Evolutionary conservation across 2,888 invertebrate species (phyloP), one percentile per base, ranked within the genome.

Genomic region (Machimus atricapillus): DNA sequence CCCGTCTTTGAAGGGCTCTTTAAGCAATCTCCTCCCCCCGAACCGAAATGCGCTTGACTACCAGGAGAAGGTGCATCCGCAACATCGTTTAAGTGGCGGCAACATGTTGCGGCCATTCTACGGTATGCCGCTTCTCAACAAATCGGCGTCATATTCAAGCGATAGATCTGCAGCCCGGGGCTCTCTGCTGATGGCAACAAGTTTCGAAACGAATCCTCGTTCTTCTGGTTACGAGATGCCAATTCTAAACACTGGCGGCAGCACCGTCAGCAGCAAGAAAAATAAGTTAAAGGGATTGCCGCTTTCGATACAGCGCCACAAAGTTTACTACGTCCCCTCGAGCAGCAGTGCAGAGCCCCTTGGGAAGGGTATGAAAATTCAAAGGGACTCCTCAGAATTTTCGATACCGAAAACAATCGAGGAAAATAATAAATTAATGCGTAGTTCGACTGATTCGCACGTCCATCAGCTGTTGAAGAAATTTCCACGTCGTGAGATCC

Each of bases 241-340:
- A 23, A 66, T n/a, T 27, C 40, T 2, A 2, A 40, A 40, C 12
- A 40, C 40, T 40, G 12, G 8, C 40, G 12, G 40, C 12, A 12
- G 40, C 40, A 40, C 40, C 2, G 1, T 40, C 43, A 27, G 5
- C 31, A 27, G 5, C n/a, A 58, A 77, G 12, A 56, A 40, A 14
- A 56, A 6, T 14, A 87, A 83, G 19, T 16, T 83, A 4, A 86
- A 86, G 76, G 77, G 76, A 3, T 58, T 34, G 0, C 77, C 86
- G 4, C 56, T 86, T 8, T 86, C 86, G 6, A 16, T n/a, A 5
- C 58, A 88, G 14, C 88, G 88, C 0, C 86, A 73, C n/a, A 87
- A 81, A 14, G 31, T 73, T 2, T 88, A 86, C 43, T 87, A 87
- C 40, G 12, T 56, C 3, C 78, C 87, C 7, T 88, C 88, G 31